Evolutionary conservation across 1,140 invertebrate genomes (phyloP).

Genomic region (Drosophila insularis): DNA sequence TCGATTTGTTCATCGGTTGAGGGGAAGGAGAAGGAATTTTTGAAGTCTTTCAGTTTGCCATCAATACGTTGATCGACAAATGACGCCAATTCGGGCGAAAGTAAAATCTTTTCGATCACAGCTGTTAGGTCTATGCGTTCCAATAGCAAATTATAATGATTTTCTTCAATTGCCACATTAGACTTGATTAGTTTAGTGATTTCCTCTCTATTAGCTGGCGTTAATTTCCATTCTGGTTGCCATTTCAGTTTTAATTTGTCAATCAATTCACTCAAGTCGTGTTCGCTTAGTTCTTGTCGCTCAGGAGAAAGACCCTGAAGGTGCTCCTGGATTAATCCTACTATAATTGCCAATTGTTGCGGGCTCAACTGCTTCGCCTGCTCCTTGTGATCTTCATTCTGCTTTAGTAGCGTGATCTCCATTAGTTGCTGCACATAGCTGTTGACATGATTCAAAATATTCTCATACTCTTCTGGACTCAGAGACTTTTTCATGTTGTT

Average conservation of each 20-base stretch:
- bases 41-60: slow-evolving; percentile 24
- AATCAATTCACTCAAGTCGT: slow-evolving; percentile 48
- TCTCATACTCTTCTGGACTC: slow-evolving; percentile 73
- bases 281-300: slow-evolving; percentile 39
- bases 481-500: slow-evolving; percentile 61
- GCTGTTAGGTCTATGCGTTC: slow-evolving; percentile 66
- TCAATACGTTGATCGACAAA: slow-evolving; percentile 63
- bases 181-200: slow-evolving; percentile 76
- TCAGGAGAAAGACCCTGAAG: slow-evolving; percentile 36
- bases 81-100: slow-evolving; percentile 40
- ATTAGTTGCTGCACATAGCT: slow-evolving; percentile 76
- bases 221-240: slow-evolving; percentile 48
- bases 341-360: slow-evolving; percentile 60
- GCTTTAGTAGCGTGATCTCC: slow-evolving; percentile 63
- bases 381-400: slow-evolving; percentile 16
- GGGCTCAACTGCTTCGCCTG: slow-evolving; percentile 47
- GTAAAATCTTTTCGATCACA: slow-evolving; percentile 57
- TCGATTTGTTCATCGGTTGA: slow-evolving; percentile 73
- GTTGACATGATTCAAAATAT: slow-evolving; percentile 78
- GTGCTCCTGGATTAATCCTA: slow-evolving; percentile 63
- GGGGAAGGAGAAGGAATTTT: slow-evolving; percentile 22
- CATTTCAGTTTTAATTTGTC: slow-evolving; percentile 44
- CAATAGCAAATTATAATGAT: slow-evolving; percentile 75
- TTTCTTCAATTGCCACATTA: slow-evolving; percentile 56
- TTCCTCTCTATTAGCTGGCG: slow-evolving; percentile 76